Evolutionary conservation across 2,113 vertebrate species (phyloP).

Genomic region (Tragulus kanchil): DNA sequence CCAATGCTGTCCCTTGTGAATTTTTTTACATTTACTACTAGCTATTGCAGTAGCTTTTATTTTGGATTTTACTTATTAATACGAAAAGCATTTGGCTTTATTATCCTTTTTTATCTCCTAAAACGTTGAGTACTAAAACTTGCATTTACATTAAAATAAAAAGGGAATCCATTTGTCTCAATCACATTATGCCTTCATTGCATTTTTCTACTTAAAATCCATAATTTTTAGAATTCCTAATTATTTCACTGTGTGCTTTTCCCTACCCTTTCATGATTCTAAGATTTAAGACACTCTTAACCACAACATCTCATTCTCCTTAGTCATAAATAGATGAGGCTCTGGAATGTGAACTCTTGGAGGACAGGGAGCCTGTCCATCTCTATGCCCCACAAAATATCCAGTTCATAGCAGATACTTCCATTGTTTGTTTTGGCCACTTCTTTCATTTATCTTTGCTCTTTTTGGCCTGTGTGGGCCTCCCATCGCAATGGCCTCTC

Average conservation of each 20-base stretch:
- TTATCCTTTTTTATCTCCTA: neutral
- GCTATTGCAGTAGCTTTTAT: neutral
- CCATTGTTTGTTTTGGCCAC: too few relatives aligned
- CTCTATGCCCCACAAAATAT: neutral
- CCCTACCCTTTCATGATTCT: neutral
- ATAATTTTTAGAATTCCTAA: slow-evolving; percentile 34
- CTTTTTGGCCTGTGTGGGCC: too few relatives aligned
- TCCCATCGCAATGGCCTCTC: too few relatives aligned
- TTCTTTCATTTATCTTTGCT: too few relatives aligned
- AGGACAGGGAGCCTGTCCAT: neutral
- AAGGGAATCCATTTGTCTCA: neutral
- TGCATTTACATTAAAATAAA: slow-evolving; percentile 33
- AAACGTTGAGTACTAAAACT: neutral
- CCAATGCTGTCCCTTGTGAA: neutral
- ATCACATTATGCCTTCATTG: neutral
- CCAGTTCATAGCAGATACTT: neutral
- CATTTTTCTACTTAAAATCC: slow-evolving; percentile 24
- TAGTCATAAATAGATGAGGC: neutral
- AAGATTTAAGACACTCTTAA: neutral
- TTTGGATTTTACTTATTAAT: neutral
- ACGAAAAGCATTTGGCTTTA: slow-evolving; percentile 4
- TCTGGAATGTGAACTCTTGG: neutral
- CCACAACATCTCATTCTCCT: slow-evolving; percentile 1
- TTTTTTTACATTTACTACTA: neutral
- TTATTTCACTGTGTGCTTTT: slow-evolving; percentile 37